These are phyloP conservation scores for Astropecten irregularis DNA, from an alignment of 53 echinoderm and acorn worm species.

Conservation along the genomic window DNA sequence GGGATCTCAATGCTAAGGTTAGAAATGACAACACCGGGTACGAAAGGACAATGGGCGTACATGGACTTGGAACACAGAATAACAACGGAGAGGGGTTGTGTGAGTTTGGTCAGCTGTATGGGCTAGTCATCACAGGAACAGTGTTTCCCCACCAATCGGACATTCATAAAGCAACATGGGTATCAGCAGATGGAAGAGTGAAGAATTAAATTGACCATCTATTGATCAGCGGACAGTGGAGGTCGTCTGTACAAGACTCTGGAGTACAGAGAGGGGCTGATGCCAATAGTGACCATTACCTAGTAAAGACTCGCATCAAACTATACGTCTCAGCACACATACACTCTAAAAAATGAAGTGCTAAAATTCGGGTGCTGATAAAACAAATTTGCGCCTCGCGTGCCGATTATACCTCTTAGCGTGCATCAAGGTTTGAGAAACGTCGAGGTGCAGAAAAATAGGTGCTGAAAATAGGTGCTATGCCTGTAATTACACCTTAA, in stretches of 20 bases:
- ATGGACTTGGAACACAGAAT: slow-evolving; percentile 1
- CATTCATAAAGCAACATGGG: not conserved
- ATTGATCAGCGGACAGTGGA: not conserved
- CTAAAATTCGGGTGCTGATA: too few relatives aligned
- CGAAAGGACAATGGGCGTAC: slow-evolving; percentile 32
- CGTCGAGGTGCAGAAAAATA: too few relatives aligned
- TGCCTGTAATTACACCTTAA: too few relatives aligned
- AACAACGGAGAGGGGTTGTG: not conserved
- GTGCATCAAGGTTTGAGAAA: too few relatives aligned
- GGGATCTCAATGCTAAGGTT: slow-evolving; percentile 55
- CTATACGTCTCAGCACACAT: too few relatives aligned
- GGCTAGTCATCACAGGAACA: not conserved
- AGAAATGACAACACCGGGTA: slow-evolving; percentile 30
- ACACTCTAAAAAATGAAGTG: too few relatives aligned
- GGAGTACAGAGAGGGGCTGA: too few relatives aligned
- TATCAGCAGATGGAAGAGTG: not conserved
- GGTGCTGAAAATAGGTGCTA: too few relatives aligned
- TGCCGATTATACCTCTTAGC: too few relatives aligned
- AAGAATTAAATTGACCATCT: not conserved
- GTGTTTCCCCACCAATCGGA: not conserved
- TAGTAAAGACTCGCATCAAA: not conserved
- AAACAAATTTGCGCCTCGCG: too few relatives aligned
- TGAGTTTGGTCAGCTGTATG: not conserved
- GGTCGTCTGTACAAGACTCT: too few relatives aligned
- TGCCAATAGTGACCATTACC: too few relatives aligned